Evolutionary conservation across 2,888 invertebrate species (phyloP).

Genomic region (Andrena flavipes): DNA sequence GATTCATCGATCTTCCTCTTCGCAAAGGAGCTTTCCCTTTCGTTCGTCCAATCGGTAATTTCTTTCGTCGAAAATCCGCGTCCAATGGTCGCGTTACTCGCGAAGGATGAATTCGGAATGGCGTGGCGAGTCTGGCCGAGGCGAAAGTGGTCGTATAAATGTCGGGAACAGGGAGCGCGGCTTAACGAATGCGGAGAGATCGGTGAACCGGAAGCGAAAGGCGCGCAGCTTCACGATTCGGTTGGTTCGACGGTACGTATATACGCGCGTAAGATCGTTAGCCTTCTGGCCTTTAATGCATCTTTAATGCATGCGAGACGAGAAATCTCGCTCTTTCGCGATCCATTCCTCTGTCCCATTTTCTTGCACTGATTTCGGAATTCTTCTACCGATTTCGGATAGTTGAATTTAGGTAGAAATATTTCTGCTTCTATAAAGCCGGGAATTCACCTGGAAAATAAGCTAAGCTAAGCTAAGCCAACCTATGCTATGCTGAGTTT

Average conservation of each 20-base stretch:
- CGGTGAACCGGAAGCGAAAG: constrained; percentile 74
- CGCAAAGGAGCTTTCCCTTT: neutral
- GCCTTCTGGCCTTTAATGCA: constrained; percentile 59
- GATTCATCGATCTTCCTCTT: neutral
- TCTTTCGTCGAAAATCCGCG: constrained; percentile 24
- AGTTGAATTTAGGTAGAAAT: neutral
- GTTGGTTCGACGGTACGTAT: constrained; percentile 47
- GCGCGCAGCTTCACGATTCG: constrained; percentile 71
- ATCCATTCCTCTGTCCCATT: neutral
- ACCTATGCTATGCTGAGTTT: too few species aligned
- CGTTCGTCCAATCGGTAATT: neutral
- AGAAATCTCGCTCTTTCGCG: constrained; percentile 50
- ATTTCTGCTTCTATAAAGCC: too few species aligned
- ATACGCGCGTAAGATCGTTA: constrained; percentile 56
- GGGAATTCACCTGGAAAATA: too few species aligned
- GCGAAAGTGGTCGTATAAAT: constrained; percentile 71
- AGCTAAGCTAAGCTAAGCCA: too few species aligned
- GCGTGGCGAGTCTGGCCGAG: constrained; percentile 30
- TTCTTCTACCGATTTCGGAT: neutral
- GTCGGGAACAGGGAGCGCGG: constrained; percentile 60
- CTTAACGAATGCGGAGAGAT: constrained; percentile 72
- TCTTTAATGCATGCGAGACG: constrained; percentile 34
- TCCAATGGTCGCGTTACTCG: constrained; percentile 23
- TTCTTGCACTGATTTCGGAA: neutral
- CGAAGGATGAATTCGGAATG: constrained; percentile 45